Evolutionary conservation across 2,888 invertebrate genomes (phyloP).

Genomic region (Craniophora ligustri): DNA sequence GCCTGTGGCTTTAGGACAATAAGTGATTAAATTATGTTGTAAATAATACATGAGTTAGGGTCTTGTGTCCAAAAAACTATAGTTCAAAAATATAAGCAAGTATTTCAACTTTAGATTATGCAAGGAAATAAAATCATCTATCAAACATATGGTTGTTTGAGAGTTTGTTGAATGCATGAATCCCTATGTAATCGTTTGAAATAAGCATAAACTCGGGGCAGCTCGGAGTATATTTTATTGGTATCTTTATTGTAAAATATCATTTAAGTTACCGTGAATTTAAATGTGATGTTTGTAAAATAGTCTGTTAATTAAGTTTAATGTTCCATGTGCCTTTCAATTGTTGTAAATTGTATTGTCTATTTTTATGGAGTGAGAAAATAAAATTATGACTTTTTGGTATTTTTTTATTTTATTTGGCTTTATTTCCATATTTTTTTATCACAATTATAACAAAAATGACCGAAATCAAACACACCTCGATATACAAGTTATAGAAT

Average conservation of each 20-base stretch:
- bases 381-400: slow-evolving; percentile 39
- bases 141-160: no score
- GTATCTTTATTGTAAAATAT: slow-evolving; percentile 33
- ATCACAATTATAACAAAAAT: no score
- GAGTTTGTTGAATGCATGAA: no score
- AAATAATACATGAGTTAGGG: not conserved
- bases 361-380: slow-evolving; percentile 29
- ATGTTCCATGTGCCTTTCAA: slow-evolving; percentile 57
- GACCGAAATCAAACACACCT: no score
- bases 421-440: not conserved
- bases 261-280: slow-evolving; percentile 70
- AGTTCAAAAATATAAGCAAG: not conserved
- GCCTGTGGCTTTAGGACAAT: slow-evolving; percentile 84
- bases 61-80: not conserved
- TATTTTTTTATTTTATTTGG: slow-evolving; percentile 16
- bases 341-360: slow-evolving; percentile 39
- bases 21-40: slow-evolving; percentile 41
- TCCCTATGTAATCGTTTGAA: no score
- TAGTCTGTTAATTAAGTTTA: slow-evolving; percentile 41
- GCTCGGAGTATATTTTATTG: not conserved
- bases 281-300: slow-evolving; percentile 66
- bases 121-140: no score
- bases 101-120: no score
- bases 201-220: not conserved
- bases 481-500: no score